Conservation (phyloP, 2,113 vertebrate species). For the Numida meleagris region DNA sequence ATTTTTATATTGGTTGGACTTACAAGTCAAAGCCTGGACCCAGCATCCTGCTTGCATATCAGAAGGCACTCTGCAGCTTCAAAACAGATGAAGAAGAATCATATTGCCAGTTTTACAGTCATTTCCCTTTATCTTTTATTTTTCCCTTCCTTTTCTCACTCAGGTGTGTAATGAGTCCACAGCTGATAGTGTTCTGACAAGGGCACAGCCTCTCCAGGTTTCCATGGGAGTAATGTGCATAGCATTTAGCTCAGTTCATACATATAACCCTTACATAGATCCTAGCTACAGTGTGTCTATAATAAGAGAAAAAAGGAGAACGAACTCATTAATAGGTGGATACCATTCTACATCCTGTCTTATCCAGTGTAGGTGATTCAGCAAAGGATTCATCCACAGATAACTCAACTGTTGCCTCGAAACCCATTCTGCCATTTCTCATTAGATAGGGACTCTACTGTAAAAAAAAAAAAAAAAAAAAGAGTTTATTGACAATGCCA, state of each 20-base stretch:
- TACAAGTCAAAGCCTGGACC: neutral
- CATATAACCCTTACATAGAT: neutral
- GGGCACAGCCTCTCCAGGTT: neutral
- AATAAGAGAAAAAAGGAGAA: neutral
- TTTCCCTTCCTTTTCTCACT: neutral
- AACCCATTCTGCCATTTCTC: neutral
- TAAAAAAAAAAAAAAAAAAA: neutral
- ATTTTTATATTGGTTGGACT: neutral
- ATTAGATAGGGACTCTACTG: neutral
- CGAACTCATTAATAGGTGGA: neutral
- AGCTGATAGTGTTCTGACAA: neutral
- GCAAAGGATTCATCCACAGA: neutral
- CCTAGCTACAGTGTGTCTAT: neutral
- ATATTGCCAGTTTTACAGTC: neutral
- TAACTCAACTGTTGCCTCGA: neutral
- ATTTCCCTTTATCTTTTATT: neutral
- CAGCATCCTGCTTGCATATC: neutral
- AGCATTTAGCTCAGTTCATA: neutral
- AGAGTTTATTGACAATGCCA: neutral
- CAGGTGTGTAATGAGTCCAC: neutral
- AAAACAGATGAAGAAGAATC: conserved; percentile 1
- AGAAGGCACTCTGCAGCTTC: neutral
- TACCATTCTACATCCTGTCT: neutral
- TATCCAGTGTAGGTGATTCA: rapidly evolving
- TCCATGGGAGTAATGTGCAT: neutral